phyloP scores from a whole-genome alignment of 2,113 vertebrate species.

The Chionomys nivalis region DNA sequence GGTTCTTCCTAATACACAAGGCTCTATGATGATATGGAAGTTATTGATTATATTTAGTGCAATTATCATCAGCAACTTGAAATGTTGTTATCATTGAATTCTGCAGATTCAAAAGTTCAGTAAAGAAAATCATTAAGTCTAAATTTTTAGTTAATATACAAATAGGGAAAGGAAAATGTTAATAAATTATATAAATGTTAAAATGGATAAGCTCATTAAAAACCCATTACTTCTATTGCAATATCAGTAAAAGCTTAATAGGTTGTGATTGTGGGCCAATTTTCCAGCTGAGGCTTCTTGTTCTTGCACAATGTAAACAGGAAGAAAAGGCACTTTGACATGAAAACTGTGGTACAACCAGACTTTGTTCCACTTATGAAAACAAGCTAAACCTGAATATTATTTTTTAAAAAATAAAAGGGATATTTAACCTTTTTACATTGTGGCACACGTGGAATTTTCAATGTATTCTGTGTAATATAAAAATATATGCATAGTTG shows the following conservation, averaged over 20 bases:
- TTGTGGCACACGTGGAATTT: neutral
- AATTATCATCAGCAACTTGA: neutral
- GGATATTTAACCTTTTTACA: neutral
- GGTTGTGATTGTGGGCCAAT: slow-evolving; percentile 80
- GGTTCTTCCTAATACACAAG: neutral
- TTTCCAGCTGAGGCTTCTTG: slow-evolving; percentile 79
- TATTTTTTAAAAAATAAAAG: neutral
- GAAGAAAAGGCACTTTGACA: slow-evolving; percentile 68
- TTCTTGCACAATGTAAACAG: slow-evolving; percentile 78
- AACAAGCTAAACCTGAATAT: neutral
- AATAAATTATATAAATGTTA: slow-evolving; percentile 80
- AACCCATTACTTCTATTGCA: slow-evolving; percentile 78
- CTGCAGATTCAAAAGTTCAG: slow-evolving; percentile 34
- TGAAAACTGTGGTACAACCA: slow-evolving; percentile 38
- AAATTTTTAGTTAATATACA: slow-evolving; percentile 69
- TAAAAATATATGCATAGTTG: neutral
- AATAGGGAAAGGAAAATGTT: slow-evolving; percentile 64
- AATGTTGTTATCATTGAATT: neutral
- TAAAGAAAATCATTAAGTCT: slow-evolving; percentile 51
- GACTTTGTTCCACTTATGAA: slow-evolving; percentile 40
- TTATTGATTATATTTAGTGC: neutral
- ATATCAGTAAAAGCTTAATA: slow-evolving; percentile 83
- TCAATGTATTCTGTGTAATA: accelerated
- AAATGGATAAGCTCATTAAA: slow-evolving; percentile 82
- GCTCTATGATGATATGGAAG: neutral